These are phyloP conservation scores for Eospalax fontanierii DNA, from an alignment of 2,797 vertebrate species.

Conservation along the genomic window DNA sequence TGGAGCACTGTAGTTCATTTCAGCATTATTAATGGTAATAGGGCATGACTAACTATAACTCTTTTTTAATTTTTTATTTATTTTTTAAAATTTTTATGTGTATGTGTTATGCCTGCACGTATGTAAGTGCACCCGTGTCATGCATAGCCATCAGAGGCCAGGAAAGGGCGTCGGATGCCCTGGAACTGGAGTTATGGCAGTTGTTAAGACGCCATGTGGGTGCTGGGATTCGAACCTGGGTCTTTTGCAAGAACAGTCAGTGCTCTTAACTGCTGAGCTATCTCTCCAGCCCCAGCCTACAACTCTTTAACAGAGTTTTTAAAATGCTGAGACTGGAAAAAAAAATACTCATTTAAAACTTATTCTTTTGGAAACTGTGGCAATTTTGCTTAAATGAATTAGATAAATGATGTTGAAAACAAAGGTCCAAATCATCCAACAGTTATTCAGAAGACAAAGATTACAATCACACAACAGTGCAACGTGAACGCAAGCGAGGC, in stretches of 20 bases:
- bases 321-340: slow-evolving; percentile 52
- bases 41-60: neutral
- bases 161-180: too few relatives aligned
- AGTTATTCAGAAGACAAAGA: slow-evolving; percentile 52
- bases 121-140: too few relatives aligned
- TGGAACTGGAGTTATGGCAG: too few relatives aligned
- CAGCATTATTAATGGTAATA: slow-evolving; percentile 59
- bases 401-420: slow-evolving; percentile 38
- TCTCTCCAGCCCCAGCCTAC: too few relatives aligned
- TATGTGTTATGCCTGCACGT: too few relatives aligned
- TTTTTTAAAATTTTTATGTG: too few relatives aligned
- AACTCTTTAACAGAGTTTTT: slow-evolving; percentile 60
- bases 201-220: too few relatives aligned
- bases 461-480: neutral
- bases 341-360: slow-evolving; percentile 24
- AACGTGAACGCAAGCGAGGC: neutral
- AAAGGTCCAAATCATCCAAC: slow-evolving; percentile 21
- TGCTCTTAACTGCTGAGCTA: too few relatives aligned
- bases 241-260: too few relatives aligned
- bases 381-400: slow-evolving; percentile 57
- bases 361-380: slow-evolving; percentile 51
- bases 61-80: too few relatives aligned
- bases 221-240: too few relatives aligned
- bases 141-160: too few relatives aligned
- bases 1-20: slow-evolving; percentile 41